These are phyloP conservation scores for Calephelis virginiensis DNA, from an alignment of 1,140 invertebrate species.

Conservation along the genomic window DNA sequence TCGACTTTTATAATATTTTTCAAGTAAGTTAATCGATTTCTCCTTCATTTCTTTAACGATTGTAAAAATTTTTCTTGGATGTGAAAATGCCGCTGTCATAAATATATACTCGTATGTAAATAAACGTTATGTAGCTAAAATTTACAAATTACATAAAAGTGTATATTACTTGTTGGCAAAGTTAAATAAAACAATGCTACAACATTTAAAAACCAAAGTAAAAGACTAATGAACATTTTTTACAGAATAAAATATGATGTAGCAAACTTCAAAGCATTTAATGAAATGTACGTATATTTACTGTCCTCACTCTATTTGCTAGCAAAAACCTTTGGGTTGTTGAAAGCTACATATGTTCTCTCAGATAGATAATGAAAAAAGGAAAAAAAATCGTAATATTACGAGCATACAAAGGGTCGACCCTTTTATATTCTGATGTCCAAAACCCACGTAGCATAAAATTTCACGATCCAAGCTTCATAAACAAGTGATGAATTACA, in stretches of 20 bases:
- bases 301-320: not conserved
- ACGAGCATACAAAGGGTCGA: conserved; percentile 37
- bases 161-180: too few relatives aligned
- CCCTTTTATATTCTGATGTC: conserved; percentile 38
- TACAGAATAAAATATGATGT: not conserved
- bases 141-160: too few relatives aligned
- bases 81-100: too few relatives aligned
- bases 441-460: conserved; percentile 41
- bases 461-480: conserved; percentile 32
- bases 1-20: too few relatives aligned
- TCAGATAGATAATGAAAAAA: conserved; percentile 39
- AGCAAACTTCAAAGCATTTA: not conserved
- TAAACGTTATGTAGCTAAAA: too few relatives aligned
- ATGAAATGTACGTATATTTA: conserved; percentile 1
- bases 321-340: conserved; percentile 1
- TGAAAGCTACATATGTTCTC: conserved; percentile 34
- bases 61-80: too few relatives aligned
- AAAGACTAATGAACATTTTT: too few relatives aligned
- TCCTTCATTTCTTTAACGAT: too few relatives aligned
- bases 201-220: too few relatives aligned
- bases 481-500: conserved; percentile 35
- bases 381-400: conserved; percentile 41
- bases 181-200: too few relatives aligned
- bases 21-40: too few relatives aligned
- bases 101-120: too few relatives aligned